These are phyloP conservation scores for Falcunculus frontatus DNA, from an alignment of 2,113 vertebrate genomes.

Conservation along the genomic window DNA sequence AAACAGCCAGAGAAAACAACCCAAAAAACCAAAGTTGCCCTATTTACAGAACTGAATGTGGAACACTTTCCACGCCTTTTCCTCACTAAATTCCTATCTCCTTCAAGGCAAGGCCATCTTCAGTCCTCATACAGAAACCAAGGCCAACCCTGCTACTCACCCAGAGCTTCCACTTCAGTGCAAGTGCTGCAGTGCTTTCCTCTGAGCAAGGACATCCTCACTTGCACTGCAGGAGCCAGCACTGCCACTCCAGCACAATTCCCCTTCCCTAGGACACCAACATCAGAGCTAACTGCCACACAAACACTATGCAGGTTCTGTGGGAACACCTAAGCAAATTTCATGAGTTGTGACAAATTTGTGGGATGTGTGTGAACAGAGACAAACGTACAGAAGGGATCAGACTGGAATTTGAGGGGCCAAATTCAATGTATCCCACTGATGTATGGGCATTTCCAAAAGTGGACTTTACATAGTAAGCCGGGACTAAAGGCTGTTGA, in stretches of 20 bases:
- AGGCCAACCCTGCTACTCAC: background rate
- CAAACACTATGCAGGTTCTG: background rate
- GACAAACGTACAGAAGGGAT: background rate
- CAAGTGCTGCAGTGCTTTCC: background rate
- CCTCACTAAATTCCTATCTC: background rate
- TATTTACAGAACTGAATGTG: background rate
- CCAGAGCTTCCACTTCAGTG: slow-evolving; percentile 25
- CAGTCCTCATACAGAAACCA: background rate
- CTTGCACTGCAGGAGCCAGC: background rate
- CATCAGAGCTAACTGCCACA: background rate
- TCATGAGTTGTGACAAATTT: background rate
- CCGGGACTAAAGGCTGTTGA: background rate
- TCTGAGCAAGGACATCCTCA: background rate
- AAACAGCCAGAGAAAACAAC: background rate
- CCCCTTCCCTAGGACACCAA: background rate
- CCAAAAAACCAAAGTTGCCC: background rate
- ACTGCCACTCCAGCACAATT: slow-evolving; percentile 1
- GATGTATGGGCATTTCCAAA: background rate
- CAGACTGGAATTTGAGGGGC: too few relatives aligned
- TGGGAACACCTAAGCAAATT: background rate
- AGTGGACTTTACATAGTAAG: background rate
- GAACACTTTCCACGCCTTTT: background rate
- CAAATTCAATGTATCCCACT: background rate
- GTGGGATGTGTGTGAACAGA: background rate
- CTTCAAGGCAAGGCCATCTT: slow-evolving; percentile 12